Conservation (phyloP, 2,797 vertebrate genomes). For the Selene dorsalis region DNA sequence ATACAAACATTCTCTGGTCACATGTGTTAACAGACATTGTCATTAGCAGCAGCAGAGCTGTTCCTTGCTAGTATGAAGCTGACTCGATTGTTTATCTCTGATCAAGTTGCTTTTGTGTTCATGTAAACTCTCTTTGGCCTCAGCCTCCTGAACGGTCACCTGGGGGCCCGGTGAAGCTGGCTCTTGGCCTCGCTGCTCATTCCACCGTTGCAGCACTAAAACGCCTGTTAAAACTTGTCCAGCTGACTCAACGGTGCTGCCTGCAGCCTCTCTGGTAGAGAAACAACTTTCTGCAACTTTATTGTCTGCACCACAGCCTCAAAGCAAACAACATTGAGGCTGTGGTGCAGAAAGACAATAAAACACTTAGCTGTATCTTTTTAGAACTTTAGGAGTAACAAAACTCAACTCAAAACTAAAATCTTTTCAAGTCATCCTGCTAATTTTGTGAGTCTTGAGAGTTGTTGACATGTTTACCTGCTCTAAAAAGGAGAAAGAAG, state of each 20-base stretch:
- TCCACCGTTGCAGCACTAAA: constrained; percentile 57
- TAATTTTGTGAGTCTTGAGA: not conserved
- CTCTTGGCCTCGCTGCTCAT: constrained; percentile 53
- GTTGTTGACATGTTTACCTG: not conserved
- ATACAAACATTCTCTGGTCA: not conserved
- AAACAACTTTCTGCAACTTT: too few species aligned
- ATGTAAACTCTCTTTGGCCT: constrained; percentile 40
- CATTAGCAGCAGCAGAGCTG: not conserved
- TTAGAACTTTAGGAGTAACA: not conserved
- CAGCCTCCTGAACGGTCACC: constrained; percentile 10
- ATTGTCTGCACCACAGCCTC: too few species aligned
- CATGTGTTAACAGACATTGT: not conserved
- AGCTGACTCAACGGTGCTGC: constrained; percentile 8
- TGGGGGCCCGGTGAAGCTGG: constrained; percentile 26
- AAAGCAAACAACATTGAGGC: not conserved
- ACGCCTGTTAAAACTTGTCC: constrained; percentile 78
- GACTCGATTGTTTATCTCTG: constrained; percentile 48
- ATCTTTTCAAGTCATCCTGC: not conserved
- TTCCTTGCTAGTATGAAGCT: constrained; percentile 13
- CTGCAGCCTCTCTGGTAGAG: not conserved
- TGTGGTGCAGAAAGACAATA: not conserved
- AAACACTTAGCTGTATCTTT: not conserved
- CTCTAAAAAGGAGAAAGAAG: not conserved
- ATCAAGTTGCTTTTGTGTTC: constrained; percentile 13
- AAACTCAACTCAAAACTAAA: too few species aligned